Base-by-base conservation (phyloP, 2,888 invertebrate species). In the Apodemia hepburni region DNA sequence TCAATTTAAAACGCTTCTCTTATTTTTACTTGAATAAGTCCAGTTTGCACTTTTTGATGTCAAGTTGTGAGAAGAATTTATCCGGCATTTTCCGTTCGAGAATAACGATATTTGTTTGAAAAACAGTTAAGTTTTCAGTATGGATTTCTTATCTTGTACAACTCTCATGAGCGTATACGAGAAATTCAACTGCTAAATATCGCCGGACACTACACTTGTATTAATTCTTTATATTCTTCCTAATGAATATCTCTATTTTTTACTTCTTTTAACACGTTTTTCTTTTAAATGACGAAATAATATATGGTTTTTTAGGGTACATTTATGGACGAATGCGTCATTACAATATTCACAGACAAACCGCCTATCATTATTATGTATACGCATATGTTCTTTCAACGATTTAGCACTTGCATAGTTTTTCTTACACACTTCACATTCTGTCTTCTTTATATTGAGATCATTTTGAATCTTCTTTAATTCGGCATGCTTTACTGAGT, bases 371-470 rank as follows among this genome's bases (percentile, higher is more conserved):
- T 88, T 84, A 64, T 82, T 84, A 65, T 88, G 88, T 66, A 87
- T 87, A 1, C 84, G 75, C 84, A 85, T 82, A 62, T 88, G 89
- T 64, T 86, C 83, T 33, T 74, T 79, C 11, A 88, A 69, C 0
- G 88, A 83, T 64, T 82, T 81, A 1, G 71, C 68, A 18, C 89
- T 74, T 0, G 82, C 79, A 60, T 85, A 90, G 1, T 80, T 75
- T 64, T 92, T 92, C 54, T 84, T 80, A 69, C 93, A 93, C 0
- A 91, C 77, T 47, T 84, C 77, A 66, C 93, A 93, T 64, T 33
- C 33, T 8, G 0, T 8, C 33, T 33, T 33, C 33, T 33, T 33
- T 33, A 8, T 1, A 0, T 8, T 8, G 8, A 33, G 1, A 33
- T 33, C 33, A 1, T 33, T 33, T 33, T 84, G 79, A 61, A 73